These are phyloP conservation scores for Macroteleia sp. DNA, from an alignment of 2,888 invertebrate species.

Conservation along the genomic window DNA sequence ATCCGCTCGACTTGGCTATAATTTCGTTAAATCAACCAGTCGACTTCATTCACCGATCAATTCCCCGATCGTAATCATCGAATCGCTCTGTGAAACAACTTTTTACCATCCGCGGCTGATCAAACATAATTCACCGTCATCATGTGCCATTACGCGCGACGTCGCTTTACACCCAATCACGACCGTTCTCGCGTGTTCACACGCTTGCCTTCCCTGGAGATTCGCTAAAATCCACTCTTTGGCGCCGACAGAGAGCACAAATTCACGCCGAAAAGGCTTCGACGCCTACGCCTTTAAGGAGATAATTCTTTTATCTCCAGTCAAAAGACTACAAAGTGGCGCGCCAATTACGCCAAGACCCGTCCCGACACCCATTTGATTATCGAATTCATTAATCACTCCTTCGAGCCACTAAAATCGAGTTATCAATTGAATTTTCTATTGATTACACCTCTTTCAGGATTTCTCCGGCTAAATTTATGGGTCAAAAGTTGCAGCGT, in stretches of 20 bases:
- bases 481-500: too few species aligned
- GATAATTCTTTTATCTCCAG: slow-evolving; percentile 36
- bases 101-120: neutral
- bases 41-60: slow-evolving; percentile 16
- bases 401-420: slow-evolving; percentile 5
- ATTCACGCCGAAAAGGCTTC: too few species aligned
- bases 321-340: slow-evolving; percentile 36
- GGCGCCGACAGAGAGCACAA: too few species aligned
- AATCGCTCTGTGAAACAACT: neutral
- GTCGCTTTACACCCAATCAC: slow-evolving; percentile 13
- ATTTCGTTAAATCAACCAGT: slow-evolving; percentile 23
- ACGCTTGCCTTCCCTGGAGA: too few species aligned
- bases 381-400: slow-evolving; percentile 43
- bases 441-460: too few species aligned
- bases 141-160: slow-evolving; percentile 12
- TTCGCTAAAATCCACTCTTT: slow-evolving; percentile 7
- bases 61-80: slow-evolving; percentile 15
- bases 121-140: slow-evolving; percentile 14
- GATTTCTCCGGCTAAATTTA: too few species aligned
- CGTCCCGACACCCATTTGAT: slow-evolving; percentile 21
- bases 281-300: slow-evolving; percentile 27
- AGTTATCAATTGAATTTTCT: slow-evolving; percentile 39
- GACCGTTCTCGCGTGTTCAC: too few species aligned
- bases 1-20: too few species aligned
- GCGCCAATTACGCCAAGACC: slow-evolving; percentile 27